phyloP scores from a whole-genome alignment of 1,140 invertebrate genomes.

The Pseudoatta argentina region DNA sequence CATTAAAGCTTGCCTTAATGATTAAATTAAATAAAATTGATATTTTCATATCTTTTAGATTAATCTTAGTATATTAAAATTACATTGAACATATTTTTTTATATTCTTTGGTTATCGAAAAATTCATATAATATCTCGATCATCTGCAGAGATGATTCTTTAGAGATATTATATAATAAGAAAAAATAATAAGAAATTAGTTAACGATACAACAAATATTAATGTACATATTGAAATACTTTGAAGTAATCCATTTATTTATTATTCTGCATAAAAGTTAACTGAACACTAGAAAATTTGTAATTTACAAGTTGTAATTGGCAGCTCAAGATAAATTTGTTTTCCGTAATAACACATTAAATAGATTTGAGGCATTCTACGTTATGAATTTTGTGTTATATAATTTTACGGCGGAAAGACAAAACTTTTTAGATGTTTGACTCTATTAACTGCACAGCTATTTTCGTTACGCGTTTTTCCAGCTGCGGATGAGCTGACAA shows the following conservation, averaged over 20 bases:
- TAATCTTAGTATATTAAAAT: too few relatives aligned
- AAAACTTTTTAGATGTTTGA: conserved; percentile 2
- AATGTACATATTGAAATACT: not conserved
- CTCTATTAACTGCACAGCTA: not conserved
- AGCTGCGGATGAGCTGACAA: conserved; percentile 8
- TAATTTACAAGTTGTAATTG: not conserved
- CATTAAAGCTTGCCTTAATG: not conserved
- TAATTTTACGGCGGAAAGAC: not conserved
- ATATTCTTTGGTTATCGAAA: too few relatives aligned
- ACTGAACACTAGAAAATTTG: not conserved
- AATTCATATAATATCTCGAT: too few relatives aligned
- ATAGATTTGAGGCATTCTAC: not conserved
- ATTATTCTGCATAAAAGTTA: not conserved
- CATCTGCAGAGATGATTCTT: too few relatives aligned
- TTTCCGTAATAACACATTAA: not conserved
- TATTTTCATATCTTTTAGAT: too few relatives aligned
- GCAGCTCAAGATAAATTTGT: not conserved
- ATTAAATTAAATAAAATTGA: too few relatives aligned
- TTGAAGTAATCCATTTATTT: not conserved
- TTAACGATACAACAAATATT: too few relatives aligned
- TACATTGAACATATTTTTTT: too few relatives aligned
- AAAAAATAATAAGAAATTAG: too few relatives aligned
- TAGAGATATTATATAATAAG: too few relatives aligned
- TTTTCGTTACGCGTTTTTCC: not conserved
- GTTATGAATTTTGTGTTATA: not conserved